Evolutionary conservation across 1,140 invertebrate genomes (phyloP).

Genomic region (Aricia agestis): DNA sequence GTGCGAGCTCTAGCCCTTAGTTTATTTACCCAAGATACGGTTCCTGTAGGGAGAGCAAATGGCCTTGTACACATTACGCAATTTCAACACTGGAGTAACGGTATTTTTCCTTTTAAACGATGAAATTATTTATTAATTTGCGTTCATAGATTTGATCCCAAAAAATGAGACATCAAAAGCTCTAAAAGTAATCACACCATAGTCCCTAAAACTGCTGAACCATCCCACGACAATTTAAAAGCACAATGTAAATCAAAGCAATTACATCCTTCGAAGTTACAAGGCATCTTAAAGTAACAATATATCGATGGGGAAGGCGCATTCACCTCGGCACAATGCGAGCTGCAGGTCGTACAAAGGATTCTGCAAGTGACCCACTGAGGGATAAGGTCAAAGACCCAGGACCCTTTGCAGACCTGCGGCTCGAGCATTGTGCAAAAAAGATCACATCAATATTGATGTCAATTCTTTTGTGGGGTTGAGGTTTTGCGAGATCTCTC

Average conservation of each 20-base stretch:
- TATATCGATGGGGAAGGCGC: background rate
- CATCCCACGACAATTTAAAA: background rate
- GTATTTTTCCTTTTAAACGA: background rate
- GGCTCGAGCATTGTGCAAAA: background rate
- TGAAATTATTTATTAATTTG: no score
- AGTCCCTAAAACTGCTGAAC: background rate
- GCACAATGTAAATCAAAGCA: background rate
- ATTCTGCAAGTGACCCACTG: slow-evolving; percentile 39
- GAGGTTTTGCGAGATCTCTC: background rate
- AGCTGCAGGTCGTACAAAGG: slow-evolving; percentile 16
- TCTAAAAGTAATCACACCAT: background rate
- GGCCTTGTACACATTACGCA: background rate
- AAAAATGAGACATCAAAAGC: no score
- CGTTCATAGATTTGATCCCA: no score
- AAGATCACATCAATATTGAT: background rate
- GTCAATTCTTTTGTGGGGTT: background rate
- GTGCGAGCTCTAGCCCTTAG: slow-evolving; percentile 15
- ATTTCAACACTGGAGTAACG: background rate
- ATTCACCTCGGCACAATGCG: slow-evolving; percentile 17
- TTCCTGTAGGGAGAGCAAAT: background rate
- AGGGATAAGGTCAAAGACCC: slow-evolving; percentile 50
- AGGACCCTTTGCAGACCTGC: slow-evolving; percentile 23
- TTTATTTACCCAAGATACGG: slow-evolving; percentile 1
- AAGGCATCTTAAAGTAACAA: background rate
- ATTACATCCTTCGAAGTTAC: background rate